These are phyloP conservation scores for Micrastur ruficollis DNA, from an alignment of 2,797 vertebrate species.

Conservation along the genomic window DNA sequence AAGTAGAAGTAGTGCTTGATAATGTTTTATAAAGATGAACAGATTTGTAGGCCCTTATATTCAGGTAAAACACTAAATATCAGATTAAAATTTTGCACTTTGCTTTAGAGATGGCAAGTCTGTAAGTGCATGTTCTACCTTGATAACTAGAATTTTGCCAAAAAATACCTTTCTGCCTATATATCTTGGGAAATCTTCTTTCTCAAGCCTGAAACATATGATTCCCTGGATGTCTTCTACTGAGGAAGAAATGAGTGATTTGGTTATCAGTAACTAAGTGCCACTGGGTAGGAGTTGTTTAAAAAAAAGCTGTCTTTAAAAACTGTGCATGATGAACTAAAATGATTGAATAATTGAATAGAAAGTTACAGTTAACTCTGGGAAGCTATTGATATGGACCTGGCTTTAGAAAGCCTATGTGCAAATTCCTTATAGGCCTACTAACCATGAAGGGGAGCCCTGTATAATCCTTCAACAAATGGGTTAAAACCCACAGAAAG, in stretches of 20 bases:
- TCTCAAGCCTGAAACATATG: neutral
- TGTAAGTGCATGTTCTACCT: neutral
- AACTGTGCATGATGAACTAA: neutral
- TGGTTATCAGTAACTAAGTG: neutral
- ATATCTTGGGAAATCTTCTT: neutral
- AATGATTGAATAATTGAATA: neutral
- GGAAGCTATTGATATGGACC: neutral
- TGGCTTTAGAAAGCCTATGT: constrained; percentile 23
- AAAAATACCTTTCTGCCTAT: neutral
- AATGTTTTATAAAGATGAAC: constrained; percentile 34
- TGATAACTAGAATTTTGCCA: neutral
- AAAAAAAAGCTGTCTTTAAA: neutral
- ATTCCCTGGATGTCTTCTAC: neutral
- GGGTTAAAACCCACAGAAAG: neutral
- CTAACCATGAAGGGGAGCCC: neutral
- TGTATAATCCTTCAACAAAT: neutral
- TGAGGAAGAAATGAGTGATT: neutral
- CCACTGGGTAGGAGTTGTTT: neutral
- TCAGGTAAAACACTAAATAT: constrained; percentile 38
- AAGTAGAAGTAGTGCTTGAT: constrained; percentile 27
- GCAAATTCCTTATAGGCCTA: neutral
- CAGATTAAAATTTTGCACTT: constrained; percentile 3
- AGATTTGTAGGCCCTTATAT: constrained; percentile 21
- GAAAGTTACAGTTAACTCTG: neutral
- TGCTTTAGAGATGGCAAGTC: constrained; percentile 4